Base-by-base conservation (phyloP, 2,113 vertebrate species). In the Anolis carolinensis region DNA sequence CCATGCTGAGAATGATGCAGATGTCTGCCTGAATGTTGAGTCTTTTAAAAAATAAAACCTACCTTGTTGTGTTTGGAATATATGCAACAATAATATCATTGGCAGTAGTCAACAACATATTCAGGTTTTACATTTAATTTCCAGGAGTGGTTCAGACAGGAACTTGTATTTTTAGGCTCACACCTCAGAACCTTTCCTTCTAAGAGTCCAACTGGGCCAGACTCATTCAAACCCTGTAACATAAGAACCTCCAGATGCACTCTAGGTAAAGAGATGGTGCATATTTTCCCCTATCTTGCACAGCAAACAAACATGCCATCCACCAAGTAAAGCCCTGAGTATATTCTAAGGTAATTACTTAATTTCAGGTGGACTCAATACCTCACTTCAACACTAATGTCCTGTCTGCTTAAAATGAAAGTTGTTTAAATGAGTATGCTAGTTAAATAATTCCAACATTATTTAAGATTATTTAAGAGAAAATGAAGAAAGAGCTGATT, bases 401-500 rank as follows among this genome's bases (percentile, higher is more conserved):
- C 48, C 20, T 36, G 16, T 21, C 14, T 79, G 65, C 36, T 34
- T 52, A 85, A 85, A 78, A 76, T 52, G 25, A 67, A 67, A 85
- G 23, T 70, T 78, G 48, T 55, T 55, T 79, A 52, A 79, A 79
- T 9, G 14, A 30, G 20, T 30, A 70, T 39, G 48, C 39, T 85
- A 79, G 55, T 70, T 79, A 55, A 71, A 36, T 59, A 27, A 36
- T 68, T 8, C 25, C 39, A 70, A 39, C 55, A 85, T 30, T n/a
- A n/a, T n/a, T n/a, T n/a, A n/a, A n/a, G n/a, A n/a, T n/a, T n/a
- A n/a, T n/a, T n/a, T n/a, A n/a, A n/a, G n/a, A n/a, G 94, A 90
- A 90, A 27, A 85, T 79, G 86, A 94, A 82, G 93, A 68, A 85
- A 91, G 86, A 91, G 89, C 90, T 93, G 91, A 89, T 92, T 92